phyloP scores from a whole-genome alignment of 2,113 vertebrate genomes.

The Ochotona princeps region DNA sequence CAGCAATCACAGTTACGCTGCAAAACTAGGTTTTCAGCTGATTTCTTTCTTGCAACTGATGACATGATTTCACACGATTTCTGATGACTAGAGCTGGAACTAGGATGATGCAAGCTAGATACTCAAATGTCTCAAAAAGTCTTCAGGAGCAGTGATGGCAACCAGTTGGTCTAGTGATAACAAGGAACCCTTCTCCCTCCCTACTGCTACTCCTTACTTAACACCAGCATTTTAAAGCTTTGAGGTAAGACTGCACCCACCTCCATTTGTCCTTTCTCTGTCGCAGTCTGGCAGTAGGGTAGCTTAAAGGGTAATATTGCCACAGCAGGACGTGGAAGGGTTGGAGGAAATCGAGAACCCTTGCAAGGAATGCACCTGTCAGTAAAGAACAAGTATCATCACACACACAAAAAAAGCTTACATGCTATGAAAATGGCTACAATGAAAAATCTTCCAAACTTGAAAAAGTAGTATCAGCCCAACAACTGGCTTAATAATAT shows the following conservation, averaged over 20 bases:
- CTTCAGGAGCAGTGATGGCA: neutral
- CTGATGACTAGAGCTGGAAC: neutral
- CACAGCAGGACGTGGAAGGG: constrained; percentile 95
- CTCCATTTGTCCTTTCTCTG: constrained; percentile 99
- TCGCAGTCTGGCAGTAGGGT: constrained; percentile 93
- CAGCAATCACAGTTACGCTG: neutral
- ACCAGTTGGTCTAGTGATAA: neutral
- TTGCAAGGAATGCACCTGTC: constrained; percentile 98
- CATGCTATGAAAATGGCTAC: neutral
- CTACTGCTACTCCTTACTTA: neutral
- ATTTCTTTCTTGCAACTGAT: neutral
- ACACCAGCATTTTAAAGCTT: neutral
- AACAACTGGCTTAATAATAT: constrained; percentile 1
- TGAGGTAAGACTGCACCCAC: constrained; percentile 84
- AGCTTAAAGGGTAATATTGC: constrained; percentile 93
- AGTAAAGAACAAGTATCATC: constrained; percentile 43
- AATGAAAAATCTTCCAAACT: neutral
- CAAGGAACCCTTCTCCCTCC: neutral
- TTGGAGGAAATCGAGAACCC: constrained; percentile 95
- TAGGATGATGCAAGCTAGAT: neutral
- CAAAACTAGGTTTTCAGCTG: neutral
- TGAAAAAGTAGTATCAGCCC: neutral
- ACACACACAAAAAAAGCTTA: constrained; percentile 14
- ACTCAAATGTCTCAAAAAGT: neutral
- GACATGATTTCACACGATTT: constrained; percentile 16